Base-by-base conservation (phyloP, 2,797 vertebrate species). In the Dermochelys coriacea region DNA sequence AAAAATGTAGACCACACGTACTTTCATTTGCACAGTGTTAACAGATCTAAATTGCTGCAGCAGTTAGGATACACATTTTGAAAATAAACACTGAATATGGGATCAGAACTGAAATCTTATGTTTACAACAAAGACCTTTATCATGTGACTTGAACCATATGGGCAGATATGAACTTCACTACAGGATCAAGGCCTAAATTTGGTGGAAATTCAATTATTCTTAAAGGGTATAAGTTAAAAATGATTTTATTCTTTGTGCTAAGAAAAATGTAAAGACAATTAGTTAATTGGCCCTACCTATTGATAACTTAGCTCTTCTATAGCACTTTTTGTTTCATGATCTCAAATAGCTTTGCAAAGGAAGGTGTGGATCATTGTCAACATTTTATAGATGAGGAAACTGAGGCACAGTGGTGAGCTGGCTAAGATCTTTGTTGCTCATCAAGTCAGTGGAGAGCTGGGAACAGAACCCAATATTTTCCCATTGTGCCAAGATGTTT, bases 1-100 rank as follows among this genome's bases (percentile, higher is more conserved):
- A 90, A 91, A 59, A 75, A 97, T 87, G 59, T 94, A 95, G 95
- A 93, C 90, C 93, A 94, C 80, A 37, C 5, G 80, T 89, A 5
- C 91, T 88, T 92, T 94, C 86, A 82, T 85, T 74, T 87, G 87
- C 91, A 92, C 78, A 78, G 87, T 3, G 25, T 71, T 18, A 89
- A 27, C 88, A 68, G 47, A 51, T 77, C 54, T 77, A 18, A 71
- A 74, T 47, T 84, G 64, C 85, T 82, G 45, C 34, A 95, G 87
- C 52, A 90, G 88, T 82, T 16, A 31, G 78, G 75, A 84, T 74
- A 83, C 68, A 80, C 74, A 85, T 7, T 31, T 31, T 61, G 88
- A 86, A 75, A 8, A 89, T 12, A 84, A 93, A 79, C 29, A 49
- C 74, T 21, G 34, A 41, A 31, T 3, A 31, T 15, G 49, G 85